Base-by-base conservation (phyloP, 2,888 invertebrate genomes). In the Chromoteleia sp. region DNA sequence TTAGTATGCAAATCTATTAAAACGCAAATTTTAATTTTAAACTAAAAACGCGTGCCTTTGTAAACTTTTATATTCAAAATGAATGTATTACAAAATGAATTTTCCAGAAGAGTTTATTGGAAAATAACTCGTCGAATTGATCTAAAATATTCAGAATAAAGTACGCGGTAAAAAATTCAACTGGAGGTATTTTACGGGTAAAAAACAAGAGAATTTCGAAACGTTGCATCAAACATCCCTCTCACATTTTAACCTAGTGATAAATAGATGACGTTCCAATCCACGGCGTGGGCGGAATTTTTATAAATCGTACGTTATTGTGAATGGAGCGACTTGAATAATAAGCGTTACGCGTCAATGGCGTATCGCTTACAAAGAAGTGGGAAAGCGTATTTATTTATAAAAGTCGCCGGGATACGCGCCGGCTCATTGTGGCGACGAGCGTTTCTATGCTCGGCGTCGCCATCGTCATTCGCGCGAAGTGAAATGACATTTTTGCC, bases 251-350 rank as follows among this genome's bases (percentile, higher is more conserved):
- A 43, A 41, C 39, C 30, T 17, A 41, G 67, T 58, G 48, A 58
- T 48, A 59, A 59, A 71, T 71, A 71, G 59, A 59, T 71, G 59
- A 41, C 48, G 71, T 71, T 71, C 59, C 50, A 30, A 71, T 71
- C 39, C 6, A 29, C n/a, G 3, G 19, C 58, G 70, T 50, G 70
- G 70, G 58, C 17, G 36, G 58, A 70, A 70, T 70, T 70, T 58
- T 59, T 58, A 58, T 70, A 25, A 59, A 48, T 58, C 39, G 36
- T 25, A 30, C 29, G 12, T 36, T 33, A 59, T 50, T 50, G 50
- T 71, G 59, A 59, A 71, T 71, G 71, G 50, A 39, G 41, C 71
- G 59, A 41, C 21, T 41, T 29, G 71, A 71, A 71, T 71, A 71
- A 59, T 61, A 61, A 71, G 30, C 59, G 71, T 71, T 71, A 61